Percentiles rank a stretch among this genome's conserved stretches.
phyloP scores from a whole-genome alignment of 23 tunicate species.

The Aplidium turbinatum region DNA sequence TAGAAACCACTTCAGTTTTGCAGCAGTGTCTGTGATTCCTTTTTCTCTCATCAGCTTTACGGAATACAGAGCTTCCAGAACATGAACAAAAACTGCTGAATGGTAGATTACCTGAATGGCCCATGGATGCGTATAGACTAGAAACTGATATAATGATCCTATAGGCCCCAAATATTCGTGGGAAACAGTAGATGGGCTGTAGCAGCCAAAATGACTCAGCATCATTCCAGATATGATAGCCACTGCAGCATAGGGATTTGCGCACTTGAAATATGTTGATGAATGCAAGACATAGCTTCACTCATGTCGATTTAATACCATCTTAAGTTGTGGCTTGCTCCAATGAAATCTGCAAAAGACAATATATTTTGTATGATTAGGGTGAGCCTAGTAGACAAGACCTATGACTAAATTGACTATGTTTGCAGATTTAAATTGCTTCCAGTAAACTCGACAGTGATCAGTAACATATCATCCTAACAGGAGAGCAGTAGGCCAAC shows the following conservation, averaged over 20 bases:
- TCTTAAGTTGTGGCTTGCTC: too few species aligned
- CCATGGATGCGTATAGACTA: conserved; percentile 12
- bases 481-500: too few species aligned
- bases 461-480: too few species aligned
- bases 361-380: too few species aligned
- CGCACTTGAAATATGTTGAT: conserved; percentile 5
- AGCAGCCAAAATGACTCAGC: conserved; percentile 15
- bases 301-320: too few species aligned
- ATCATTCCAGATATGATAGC: conserved; percentile 1
- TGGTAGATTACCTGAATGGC: conserved; percentile 1
- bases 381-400: too few species aligned
- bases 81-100: conserved; percentile 4
- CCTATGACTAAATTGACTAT: too few species aligned
- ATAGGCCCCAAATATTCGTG: conserved; percentile 32
- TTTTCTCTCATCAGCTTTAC: conserved; percentile 12
- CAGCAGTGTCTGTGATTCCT: conserved; percentile 16
- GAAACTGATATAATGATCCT: conserved; percentile 14
- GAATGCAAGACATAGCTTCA: too few species aligned
- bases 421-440: too few species aligned
- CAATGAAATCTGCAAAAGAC: too few species aligned
- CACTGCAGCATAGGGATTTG: neutral
- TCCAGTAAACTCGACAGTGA: too few species aligned
- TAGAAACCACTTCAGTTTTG: conserved; percentile 33
- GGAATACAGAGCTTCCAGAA: conserved; percentile 26
- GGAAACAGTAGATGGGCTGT: conserved; percentile 13